Percentiles rank a stretch among this genome's conserved stretches.
phyloP scores from a whole-genome alignment of 2,888 invertebrate genomes.

The Polyommatus icarus region DNA sequence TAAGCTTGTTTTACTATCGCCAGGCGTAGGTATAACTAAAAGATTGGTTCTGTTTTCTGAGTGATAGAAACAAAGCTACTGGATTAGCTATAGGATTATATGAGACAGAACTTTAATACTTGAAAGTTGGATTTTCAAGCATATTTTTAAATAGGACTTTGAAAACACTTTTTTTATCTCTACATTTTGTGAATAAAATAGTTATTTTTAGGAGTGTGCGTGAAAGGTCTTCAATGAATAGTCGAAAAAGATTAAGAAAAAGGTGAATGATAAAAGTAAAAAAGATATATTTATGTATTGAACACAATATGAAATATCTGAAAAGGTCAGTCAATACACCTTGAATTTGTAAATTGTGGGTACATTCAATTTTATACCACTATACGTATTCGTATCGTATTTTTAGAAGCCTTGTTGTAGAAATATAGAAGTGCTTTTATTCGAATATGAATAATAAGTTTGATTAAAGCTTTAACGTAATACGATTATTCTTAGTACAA shows the following conservation, averaged over 20 bases:
- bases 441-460: background rate
- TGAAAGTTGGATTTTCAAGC: too few species aligned
- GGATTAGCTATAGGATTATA: too few species aligned
- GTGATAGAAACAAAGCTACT: too few species aligned
- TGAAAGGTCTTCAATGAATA: background rate
- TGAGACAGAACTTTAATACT: too few species aligned
- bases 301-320: constrained; percentile 1
- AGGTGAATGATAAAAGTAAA: background rate
- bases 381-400: background rate
- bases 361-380: background rate
- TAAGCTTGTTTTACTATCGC: too few species aligned
- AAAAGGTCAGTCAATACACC: constrained; percentile 17
- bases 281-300: background rate
- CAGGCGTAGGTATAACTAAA: too few species aligned
- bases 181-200: background rate
- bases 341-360: background rate
- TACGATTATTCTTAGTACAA: too few species aligned
- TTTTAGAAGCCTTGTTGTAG: background rate
- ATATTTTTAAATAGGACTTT: too few species aligned
- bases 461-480: background rate
- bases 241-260: too few species aligned
- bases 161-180: background rate
- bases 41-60: too few species aligned
- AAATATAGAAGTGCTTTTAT: background rate
- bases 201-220: background rate